A percentile compares a stretch with the other conserved stretches of the same genome.
These are phyloP conservation scores for Pseudoatta argentina DNA, from an alignment of 1,140 invertebrate species.

Conservation along the genomic window DNA sequence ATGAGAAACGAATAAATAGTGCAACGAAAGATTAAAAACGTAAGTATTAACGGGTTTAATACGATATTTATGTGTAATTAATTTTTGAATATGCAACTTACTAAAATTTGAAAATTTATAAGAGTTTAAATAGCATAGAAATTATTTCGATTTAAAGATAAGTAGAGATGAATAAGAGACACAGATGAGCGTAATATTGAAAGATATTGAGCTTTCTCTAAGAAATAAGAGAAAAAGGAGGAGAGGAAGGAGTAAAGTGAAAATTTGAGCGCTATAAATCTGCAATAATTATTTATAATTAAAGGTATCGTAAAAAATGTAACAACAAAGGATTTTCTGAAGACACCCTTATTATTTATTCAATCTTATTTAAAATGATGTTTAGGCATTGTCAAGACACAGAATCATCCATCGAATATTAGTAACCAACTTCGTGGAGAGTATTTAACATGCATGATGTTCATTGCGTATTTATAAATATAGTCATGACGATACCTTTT, in stretches of 20 bases:
- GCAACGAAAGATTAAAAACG: not conserved
- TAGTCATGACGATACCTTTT: too few relatives aligned
- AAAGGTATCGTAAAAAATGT: not conserved
- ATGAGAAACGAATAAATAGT: not conserved
- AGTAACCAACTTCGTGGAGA: slow-evolving; percentile 10
- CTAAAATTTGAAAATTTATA: not conserved
- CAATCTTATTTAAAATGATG: not conserved
- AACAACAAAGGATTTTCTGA: not conserved
- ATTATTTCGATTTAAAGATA: not conserved
- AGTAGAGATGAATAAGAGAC: too few relatives aligned
- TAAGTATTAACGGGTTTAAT: slow-evolving; percentile 3
- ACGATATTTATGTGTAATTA: not conserved
- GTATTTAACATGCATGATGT: not conserved
- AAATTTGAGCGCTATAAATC: not conserved
- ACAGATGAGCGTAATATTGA: not conserved
- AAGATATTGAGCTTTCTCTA: not conserved
- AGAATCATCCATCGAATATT: not conserved
- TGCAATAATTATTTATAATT: not conserved
- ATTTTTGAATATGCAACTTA: not conserved
- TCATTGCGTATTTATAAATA: not conserved
- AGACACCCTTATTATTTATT: not conserved
- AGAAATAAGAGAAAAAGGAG: not conserved
- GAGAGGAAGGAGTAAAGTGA: not conserved
- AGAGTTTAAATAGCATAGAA: not conserved
- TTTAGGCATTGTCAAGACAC: not conserved